Evolutionary conservation across 2,797 vertebrate genomes (phyloP), one percentile per base, ranked within the genome.

Genomic region (Chelonia mydas): DNA sequence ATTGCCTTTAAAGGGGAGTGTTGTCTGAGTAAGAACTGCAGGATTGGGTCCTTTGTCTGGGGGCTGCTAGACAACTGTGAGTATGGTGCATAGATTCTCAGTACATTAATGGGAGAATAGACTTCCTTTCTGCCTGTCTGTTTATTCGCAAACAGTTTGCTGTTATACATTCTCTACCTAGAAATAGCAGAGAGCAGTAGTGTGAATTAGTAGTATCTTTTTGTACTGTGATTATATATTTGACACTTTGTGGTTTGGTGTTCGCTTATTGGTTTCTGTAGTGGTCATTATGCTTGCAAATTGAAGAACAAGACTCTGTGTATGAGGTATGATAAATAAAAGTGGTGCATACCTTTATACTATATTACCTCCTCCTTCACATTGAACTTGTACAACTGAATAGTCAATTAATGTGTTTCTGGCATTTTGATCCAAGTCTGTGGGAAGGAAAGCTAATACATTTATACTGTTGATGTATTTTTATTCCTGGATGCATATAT

Each of bases 181-280:
- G 82, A 93, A 72, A 94, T 91, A 94, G 92, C 95, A 95, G 84
- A 94, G 92, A 94, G 91, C 95, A 95, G 81, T 96, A 90, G 95
- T 94, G 92, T 96, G 94, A 93, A 93, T 96, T 93, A 96, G 95
- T 93, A 95, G 81, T 88, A 93, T 96, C 93, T 97, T 51, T 96
- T 87, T 95, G 83, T 96, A 83, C 96, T 87, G 90, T 1, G 19
- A 82, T 94, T 37, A 0, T 94, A 50, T 95, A 95, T 94, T 96
- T 97, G 97, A 94, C 95, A 95, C 81, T 87, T 94, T 95, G 96
- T 90, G 95, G 96, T 96, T 96, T 94, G 90, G 92, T 95, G 88
- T 97, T 95, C 94, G 84, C 87, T 94, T 96, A 95, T 37, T 90
- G 90, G 90, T 97, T 98, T 96, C 92, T 96, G 90, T 96, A 96